Base-by-base conservation (phyloP, 2,113 vertebrate species). In the Macrotis lagotis region DNA sequence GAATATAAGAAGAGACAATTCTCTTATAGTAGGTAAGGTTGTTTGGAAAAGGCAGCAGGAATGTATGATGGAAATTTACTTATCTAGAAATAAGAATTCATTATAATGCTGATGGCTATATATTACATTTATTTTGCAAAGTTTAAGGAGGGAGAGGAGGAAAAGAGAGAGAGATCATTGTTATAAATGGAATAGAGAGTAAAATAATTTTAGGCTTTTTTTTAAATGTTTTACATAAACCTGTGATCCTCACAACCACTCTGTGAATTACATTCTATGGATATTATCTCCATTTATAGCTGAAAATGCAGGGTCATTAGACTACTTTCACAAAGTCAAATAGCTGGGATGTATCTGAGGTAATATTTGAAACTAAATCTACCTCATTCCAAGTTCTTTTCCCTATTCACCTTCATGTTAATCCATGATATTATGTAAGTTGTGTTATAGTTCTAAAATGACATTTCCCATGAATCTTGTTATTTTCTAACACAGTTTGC, bases 401-500 rank as follows among this genome's bases (percentile, higher is more conserved):
- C 37, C 37, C 25, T 74, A n/a, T 16, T 16, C 37, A n/a, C 37
- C n/a, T 16, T n/a, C 31, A n/a, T 74, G 12, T 74, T n/a, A 74
- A 19, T 74, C 59, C 59, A 74, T 37, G 12, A 11, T 37, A 12
- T 66, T 66, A 37, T 66, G 2, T 37, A 66, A 66, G 31, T 66
- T 3, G 4, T 37, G 31, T 37, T 66, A 66, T 66, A 66, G 14
- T 19, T 14, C 59, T 74, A n/a, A 74, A n/a, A 74, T 74, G 59
- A n/a, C 37, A 74, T 24, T 83, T 83, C 44, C 66, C 37, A 31
- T 44, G 66, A 22, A 44, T 44, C 19, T 83, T 83, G 55, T 66
- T 31, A 37, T 83, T 44, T 83, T 83, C n/a, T 44, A 92, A 37
- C 88, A 37, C 6, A 66, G 51, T 95, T 91, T 93, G 66, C 89